Conservation (phyloP, 2,888 invertebrate genomes). For the Synanthedon formicaeformis region DNA sequence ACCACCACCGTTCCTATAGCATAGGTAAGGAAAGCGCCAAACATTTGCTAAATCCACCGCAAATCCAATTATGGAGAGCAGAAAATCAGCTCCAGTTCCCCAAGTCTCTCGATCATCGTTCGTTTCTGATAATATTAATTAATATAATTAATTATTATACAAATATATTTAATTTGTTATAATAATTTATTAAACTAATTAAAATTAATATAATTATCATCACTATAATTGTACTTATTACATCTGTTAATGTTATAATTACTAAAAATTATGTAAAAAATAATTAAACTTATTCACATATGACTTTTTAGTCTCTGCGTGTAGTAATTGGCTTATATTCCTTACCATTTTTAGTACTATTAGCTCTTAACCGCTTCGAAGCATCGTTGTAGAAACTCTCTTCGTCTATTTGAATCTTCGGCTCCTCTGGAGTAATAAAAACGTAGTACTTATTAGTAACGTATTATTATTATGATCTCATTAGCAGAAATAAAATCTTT, state of each 20-base stretch:
- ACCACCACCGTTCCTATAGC: conserved; percentile 85
- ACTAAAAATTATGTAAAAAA: background rate
- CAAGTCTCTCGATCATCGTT: conserved; percentile 80
- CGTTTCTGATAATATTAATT: conserved; percentile 21
- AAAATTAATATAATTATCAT: too few relatives aligned
- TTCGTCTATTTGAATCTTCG: conserved; percentile 60
- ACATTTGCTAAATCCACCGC: conserved; percentile 89
- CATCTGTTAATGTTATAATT: background rate
- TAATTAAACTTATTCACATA: too few relatives aligned
- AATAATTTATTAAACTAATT: too few relatives aligned
- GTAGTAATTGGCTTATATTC: too few relatives aligned
- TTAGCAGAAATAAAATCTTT: background rate
- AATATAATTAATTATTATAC: background rate
- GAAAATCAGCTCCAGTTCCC: conserved; percentile 84
- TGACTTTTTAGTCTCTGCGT: too few relatives aligned
- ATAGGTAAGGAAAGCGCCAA: conserved; percentile 86
- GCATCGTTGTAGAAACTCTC: conserved; percentile 49
- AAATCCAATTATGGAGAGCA: conserved; percentile 86
- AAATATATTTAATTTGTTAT: background rate
- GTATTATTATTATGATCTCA: background rate
- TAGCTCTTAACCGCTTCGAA: conserved; percentile 40
- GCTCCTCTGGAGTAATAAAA: conserved; percentile 42
- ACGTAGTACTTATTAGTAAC: background rate
- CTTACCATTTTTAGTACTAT: conserved; percentile 49
- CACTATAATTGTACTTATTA: background rate